These are phyloP conservation scores for Cryptotis parvus DNA, from an alignment of 2,113 vertebrate genomes.

Conservation along the genomic window DNA sequence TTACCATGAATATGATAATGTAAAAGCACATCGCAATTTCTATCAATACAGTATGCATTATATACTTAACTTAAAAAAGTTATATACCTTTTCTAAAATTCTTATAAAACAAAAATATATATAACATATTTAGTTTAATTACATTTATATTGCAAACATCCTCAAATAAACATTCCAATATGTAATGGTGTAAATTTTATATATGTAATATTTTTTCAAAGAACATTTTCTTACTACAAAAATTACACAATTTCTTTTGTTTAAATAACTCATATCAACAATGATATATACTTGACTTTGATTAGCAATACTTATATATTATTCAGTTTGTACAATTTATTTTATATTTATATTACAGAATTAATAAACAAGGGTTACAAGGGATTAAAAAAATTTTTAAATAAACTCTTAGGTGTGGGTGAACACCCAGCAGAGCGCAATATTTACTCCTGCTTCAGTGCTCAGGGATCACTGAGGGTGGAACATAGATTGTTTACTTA, in stretches of 20 bases:
- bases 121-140: neutral
- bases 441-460: no score
- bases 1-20: neutral
- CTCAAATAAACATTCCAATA: constrained; percentile 3
- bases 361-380: neutral
- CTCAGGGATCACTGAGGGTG: no score
- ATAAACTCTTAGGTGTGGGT: no score
- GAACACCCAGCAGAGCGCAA: no score
- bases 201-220: constrained; percentile 49
- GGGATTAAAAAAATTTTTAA: constrained; percentile 5
- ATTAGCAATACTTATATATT: neutral
- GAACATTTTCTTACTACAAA: neutral
- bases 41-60: neutral
- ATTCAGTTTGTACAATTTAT: neutral
- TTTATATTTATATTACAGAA: neutral
- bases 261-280: neutral
- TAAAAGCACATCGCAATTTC: neutral
- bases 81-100: neutral
- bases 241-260: neutral
- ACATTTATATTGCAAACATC: neutral
- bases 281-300: neutral
- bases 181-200: neutral
- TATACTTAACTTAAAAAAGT: no score
- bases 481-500: no score
- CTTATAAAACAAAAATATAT: neutral